phyloP scores from a whole-genome alignment of 2,888 invertebrate species.

The Dimorphilus gyrociliatus region DNA sequence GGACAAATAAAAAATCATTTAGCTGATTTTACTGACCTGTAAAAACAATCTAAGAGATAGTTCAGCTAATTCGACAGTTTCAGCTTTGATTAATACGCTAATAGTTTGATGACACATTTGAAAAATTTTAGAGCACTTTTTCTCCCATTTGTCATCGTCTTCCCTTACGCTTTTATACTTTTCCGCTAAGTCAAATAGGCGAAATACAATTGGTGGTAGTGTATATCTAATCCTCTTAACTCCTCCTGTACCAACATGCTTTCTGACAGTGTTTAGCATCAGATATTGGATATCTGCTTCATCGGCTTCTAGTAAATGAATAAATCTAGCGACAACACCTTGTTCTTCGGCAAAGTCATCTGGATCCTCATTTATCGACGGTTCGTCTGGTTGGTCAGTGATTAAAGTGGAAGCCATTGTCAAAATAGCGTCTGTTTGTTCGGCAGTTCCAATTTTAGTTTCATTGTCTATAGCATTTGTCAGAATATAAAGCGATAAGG shows the following conservation, averaged over 20 bases:
- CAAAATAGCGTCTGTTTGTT: constrained; percentile 64
- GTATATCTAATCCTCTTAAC: constrained; percentile 70
- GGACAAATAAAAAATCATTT: no score
- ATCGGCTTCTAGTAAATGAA: constrained; percentile 39
- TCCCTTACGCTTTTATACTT: constrained; percentile 59
- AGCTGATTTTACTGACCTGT: no score
- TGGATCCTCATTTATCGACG: constrained; percentile 49
- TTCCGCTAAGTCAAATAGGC: constrained; percentile 63
- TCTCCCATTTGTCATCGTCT: constrained; percentile 92
- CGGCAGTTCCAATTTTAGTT: constrained; percentile 66
- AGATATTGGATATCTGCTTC: constrained; percentile 46
- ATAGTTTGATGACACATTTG: constrained; percentile 94
- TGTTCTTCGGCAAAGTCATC: constrained; percentile 94
- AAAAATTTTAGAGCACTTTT: constrained; percentile 93
- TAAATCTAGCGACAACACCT: constrained; percentile 56
- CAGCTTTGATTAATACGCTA: constrained; percentile 79
- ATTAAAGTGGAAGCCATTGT: constrained; percentile 67
- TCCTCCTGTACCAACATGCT: constrained; percentile 78
- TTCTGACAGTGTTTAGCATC: constrained; percentile 70
- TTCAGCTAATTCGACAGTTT: constrained; percentile 83
- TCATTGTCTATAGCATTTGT: constrained; percentile 78
- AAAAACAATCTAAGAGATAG: constrained; percentile 79
- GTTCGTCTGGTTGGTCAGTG: constrained; percentile 46
- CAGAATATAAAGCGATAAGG: constrained; percentile 70
- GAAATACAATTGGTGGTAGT: constrained; percentile 81